Evolutionary conservation across 2,113 vertebrate species (phyloP).

Genomic region (Labrus mixtus): DNA sequence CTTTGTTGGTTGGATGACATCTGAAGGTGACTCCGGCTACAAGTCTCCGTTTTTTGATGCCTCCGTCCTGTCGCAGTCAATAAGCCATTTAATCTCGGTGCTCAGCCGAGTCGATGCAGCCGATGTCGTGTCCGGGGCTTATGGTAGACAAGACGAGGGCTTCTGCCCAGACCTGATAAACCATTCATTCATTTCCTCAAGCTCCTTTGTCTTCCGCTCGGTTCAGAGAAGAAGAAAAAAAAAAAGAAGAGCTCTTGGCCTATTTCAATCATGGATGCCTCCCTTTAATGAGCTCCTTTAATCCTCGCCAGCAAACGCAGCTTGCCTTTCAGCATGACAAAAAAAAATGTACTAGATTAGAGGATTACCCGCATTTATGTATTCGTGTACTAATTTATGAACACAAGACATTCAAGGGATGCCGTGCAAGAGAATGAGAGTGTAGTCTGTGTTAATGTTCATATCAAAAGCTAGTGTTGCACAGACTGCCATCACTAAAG

Average conservation of each 20-base stretch:
- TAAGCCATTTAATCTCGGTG: constrained; percentile 85
- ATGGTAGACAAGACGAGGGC: constrained; percentile 63
- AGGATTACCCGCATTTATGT: constrained; percentile 80
- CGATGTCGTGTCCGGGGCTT: constrained; percentile 74
- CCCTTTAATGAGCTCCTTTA: constrained; percentile 83
- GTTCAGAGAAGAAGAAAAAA: constrained; percentile 62
- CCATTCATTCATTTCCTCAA: constrained; percentile 73
- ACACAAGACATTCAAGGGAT: constrained; percentile 72
- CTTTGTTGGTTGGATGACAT: constrained; percentile 63
- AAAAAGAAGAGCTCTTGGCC: constrained; percentile 70
- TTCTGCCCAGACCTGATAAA: constrained; percentile 84
- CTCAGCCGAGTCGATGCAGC: constrained; percentile 78
- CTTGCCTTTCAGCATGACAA: constrained; percentile 72
- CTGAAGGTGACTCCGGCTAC: constrained; percentile 81
- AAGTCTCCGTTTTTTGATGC: constrained; percentile 74
- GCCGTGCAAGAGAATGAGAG: constrained; percentile 55
- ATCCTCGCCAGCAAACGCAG: constrained; percentile 72
- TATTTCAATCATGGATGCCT: constrained; percentile 83
- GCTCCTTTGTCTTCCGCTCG: constrained; percentile 82
- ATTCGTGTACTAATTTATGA: constrained; percentile 78
- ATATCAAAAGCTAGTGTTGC: constrained; percentile 43
- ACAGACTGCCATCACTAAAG: constrained; percentile 20
- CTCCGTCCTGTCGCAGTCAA: constrained; percentile 79
- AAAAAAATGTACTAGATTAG: constrained; percentile 77
- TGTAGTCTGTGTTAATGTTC: constrained; percentile 47